phyloP scores from a whole-genome alignment of 37 sponge, comb jelly and placozoan genomes.

The Ianthella basta region DNA sequence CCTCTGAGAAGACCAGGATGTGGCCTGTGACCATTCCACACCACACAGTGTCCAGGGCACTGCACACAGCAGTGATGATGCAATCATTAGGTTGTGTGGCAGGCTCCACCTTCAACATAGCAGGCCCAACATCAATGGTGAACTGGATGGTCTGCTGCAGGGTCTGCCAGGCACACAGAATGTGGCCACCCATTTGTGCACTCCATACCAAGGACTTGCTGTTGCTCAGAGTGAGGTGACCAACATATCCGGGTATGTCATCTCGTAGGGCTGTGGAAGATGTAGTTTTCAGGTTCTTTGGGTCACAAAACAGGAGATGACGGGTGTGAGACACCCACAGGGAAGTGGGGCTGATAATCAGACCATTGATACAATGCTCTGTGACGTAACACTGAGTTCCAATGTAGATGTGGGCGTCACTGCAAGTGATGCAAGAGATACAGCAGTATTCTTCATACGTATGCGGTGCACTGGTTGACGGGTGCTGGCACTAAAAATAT shows the following conservation, averaged over 20 bases:
- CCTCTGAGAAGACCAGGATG: constrained; percentile 24
- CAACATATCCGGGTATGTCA: constrained; percentile 23
- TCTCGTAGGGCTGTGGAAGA: not conserved
- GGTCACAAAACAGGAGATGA: constrained; percentile 19
- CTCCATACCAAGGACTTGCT: not conserved
- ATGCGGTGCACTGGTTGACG: constrained; percentile 7
- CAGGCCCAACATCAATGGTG: not conserved
- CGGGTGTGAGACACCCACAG: constrained; percentile 36
- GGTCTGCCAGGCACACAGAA: constrained; percentile 29
- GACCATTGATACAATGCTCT: constrained; percentile 28
- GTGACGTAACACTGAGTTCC: constrained; percentile 17
- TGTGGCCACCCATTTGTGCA: constrained; percentile 12
- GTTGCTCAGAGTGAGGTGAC: constrained; percentile 29
- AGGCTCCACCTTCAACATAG: not conserved
- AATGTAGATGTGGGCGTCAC: constrained; percentile 3
- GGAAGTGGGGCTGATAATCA: not conserved
- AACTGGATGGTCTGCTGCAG: not conserved
- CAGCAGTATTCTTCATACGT: constrained; percentile 6
- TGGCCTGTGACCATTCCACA: constrained; percentile 31
- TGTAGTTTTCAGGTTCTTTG: not conserved
- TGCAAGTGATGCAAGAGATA: constrained; percentile 48
- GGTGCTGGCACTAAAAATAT: constrained; percentile 11
- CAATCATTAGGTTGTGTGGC: not conserved
- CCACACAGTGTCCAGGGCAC: constrained; percentile 42
- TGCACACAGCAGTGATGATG: constrained; percentile 35